phyloP scores from a whole-genome alignment of 2,888 invertebrate genomes.

The Acholoe squamosa region DNA sequence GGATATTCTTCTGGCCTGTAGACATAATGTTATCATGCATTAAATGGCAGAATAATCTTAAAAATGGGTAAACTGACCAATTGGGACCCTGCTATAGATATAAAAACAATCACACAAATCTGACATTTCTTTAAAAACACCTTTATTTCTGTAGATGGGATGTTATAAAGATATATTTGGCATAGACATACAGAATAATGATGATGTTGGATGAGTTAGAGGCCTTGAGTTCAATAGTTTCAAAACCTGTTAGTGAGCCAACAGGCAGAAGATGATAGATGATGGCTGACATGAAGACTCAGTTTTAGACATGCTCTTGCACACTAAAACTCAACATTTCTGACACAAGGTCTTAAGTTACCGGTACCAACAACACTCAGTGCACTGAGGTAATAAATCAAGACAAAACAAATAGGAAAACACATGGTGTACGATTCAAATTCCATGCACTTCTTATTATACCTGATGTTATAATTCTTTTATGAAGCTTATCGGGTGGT shows the following conservation, averaged over 20 bases:
- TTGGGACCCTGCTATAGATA: too few species aligned
- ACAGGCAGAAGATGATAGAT: not conserved
- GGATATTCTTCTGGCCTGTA: too few species aligned
- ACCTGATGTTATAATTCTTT: not conserved
- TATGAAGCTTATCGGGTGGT: not conserved
- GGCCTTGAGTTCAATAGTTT: not conserved
- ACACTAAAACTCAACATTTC: not conserved
- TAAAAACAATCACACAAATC: too few species aligned
- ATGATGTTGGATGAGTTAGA: not conserved
- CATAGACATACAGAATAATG: constrained; percentile 8
- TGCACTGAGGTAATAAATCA: not conserved
- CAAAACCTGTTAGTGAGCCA: not conserved
- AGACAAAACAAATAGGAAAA: not conserved
- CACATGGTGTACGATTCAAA: not conserved
- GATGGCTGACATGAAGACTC: not conserved
- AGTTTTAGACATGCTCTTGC: not conserved
- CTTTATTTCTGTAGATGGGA: constrained; percentile 23
- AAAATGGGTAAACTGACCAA: too few species aligned
- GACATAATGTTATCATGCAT: too few species aligned
- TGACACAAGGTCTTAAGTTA: not conserved
- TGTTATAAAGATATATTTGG: not conserved
- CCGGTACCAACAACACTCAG: constrained; percentile 1
- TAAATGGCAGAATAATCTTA: too few species aligned
- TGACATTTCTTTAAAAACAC: not conserved
- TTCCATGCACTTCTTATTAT: not conserved